Conservation (phyloP, 2,888 invertebrate species). For the Hesperia comma region DNA sequence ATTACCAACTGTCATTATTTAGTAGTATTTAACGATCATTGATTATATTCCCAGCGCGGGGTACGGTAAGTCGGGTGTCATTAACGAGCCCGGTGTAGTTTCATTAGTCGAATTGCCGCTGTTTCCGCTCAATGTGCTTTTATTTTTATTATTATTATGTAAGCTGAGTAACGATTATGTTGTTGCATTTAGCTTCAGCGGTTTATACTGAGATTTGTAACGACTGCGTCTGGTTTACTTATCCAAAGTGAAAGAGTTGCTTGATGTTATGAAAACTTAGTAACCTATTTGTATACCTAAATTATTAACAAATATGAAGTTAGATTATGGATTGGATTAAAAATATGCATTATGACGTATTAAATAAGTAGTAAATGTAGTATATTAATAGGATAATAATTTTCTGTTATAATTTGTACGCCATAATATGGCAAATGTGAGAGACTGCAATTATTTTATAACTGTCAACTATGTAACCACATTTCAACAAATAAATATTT, state of each 20-base stretch:
- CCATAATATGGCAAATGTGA: too few relatives aligned
- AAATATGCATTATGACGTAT: too few relatives aligned
- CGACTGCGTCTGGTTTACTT: neutral
- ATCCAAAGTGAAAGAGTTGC: neutral
- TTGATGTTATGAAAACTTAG: neutral
- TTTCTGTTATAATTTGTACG: too few relatives aligned
- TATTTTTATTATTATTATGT: slow-evolving; percentile 51
- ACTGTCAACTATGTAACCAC: too few relatives aligned
- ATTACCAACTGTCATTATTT: slow-evolving; percentile 37
- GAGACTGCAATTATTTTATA: too few relatives aligned
- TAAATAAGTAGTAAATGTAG: too few relatives aligned
- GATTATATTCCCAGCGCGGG: slow-evolving; percentile 26
- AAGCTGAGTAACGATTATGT: slow-evolving; percentile 35
- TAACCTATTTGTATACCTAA: too few relatives aligned
- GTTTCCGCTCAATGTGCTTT: slow-evolving; percentile 52
- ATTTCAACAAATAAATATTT: too few relatives aligned
- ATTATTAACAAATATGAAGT: too few relatives aligned
- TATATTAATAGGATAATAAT: too few relatives aligned
- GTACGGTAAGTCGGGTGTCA: slow-evolving; percentile 10
- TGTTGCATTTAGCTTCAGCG: slow-evolving; percentile 22
- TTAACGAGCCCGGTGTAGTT: slow-evolving; percentile 42
- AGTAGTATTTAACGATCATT: slow-evolving; percentile 35
- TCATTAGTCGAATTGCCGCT: slow-evolving; percentile 50
- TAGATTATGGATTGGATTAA: too few relatives aligned
- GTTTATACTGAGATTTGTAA: slow-evolving; percentile 28